A percentile compares a stretch with the other conserved stretches of the same genome.
Conservation (phyloP, 2,113 vertebrate genomes). For the Columba livia region DNA sequence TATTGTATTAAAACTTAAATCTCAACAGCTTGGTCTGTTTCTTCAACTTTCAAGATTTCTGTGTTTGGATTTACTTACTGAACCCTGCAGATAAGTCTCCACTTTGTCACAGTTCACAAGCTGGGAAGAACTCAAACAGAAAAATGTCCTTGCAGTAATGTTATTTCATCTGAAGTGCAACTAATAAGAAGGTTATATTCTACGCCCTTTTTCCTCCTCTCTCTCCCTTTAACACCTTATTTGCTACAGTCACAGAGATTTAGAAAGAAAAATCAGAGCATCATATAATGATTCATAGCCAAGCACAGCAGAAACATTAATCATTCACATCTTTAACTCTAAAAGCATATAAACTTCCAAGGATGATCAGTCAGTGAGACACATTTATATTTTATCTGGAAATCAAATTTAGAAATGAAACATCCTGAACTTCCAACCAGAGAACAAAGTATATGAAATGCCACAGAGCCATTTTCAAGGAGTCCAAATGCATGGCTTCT, state of each 20-base stretch:
- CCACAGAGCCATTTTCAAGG: background rate
- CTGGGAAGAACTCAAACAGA: background rate
- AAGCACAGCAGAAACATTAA: conserved; percentile 23
- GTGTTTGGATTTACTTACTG: background rate
- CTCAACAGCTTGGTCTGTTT: background rate
- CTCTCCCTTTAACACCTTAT: background rate
- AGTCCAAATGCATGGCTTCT: background rate
- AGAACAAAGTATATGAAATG: background rate
- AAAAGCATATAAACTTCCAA: conserved; percentile 36
- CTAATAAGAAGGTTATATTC: background rate
- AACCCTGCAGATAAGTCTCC: background rate
- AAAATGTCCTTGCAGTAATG: background rate
- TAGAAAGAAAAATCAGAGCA: background rate
- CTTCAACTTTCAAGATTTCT: background rate
- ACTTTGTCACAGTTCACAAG: background rate
- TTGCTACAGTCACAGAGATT: background rate
- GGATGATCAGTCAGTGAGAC: background rate
- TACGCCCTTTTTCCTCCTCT: background rate
- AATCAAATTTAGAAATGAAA: conserved; percentile 21
- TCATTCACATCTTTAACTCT: conserved; percentile 42
- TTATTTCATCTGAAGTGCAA: conserved; percentile 4
- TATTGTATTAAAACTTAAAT: background rate
- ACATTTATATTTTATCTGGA: background rate
- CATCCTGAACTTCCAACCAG: background rate
- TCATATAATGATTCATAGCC: conserved; percentile 7